phyloP scores from a whole-genome alignment of 2,113 vertebrate species.

The Heteronetta atricapilla region DNA sequence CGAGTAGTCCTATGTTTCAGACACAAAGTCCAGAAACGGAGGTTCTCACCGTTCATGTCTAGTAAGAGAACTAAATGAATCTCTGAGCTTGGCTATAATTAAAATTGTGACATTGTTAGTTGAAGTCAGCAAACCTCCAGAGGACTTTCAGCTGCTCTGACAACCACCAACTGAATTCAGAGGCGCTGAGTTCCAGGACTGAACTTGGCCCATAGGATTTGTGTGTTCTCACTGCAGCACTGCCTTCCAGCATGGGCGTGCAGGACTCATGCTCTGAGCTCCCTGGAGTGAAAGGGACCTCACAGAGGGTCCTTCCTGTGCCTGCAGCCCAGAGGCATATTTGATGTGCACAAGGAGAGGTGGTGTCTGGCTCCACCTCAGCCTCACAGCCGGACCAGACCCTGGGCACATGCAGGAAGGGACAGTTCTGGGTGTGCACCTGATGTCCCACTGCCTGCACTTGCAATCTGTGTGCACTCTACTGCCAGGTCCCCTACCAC shows the following conservation, averaged over 20 bases:
- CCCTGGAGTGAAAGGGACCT: not conserved
- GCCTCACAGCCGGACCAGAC: not conserved
- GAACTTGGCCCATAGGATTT: not conserved
- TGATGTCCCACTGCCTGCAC: not conserved
- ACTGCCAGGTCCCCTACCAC: not conserved
- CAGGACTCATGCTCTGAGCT: not conserved
- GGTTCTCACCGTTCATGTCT: not conserved
- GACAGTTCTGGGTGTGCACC: not conserved
- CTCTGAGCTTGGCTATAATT: not conserved
- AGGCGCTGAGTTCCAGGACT: not conserved
- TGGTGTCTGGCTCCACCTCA: not conserved
- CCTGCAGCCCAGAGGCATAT: not conserved
- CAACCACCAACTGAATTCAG: not conserved
- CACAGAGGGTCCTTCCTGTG: not conserved
- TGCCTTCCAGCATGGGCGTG: not conserved
- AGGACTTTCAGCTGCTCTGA: not conserved
- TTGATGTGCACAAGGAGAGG: not conserved
- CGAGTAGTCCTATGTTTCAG: not conserved
- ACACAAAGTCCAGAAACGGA: not conserved
- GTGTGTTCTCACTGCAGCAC: not conserved
- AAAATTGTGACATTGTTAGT: not conserved
- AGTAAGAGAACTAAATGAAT: not conserved
- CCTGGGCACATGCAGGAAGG: not conserved
- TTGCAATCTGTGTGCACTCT: constrained; percentile 18
- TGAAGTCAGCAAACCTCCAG: not conserved